Evolutionary conservation across 2,113 vertebrate genomes (phyloP), one percentile per base, ranked within the genome.

Genomic region (Ailurus styani): DNA sequence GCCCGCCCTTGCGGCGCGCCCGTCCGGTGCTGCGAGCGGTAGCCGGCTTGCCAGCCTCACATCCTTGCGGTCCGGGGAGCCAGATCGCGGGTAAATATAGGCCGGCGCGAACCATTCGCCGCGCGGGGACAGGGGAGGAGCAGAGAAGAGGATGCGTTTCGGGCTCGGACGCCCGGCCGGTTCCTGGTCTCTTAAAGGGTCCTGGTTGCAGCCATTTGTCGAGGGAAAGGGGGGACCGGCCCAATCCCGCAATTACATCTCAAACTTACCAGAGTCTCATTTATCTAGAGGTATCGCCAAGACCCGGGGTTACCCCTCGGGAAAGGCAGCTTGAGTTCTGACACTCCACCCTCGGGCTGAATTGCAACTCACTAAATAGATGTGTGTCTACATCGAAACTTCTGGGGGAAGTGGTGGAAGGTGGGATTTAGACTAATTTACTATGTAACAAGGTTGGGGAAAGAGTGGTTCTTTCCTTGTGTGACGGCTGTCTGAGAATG

Each of bases 81-180:
- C 27, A 21, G 90, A 95, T 83, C 91, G 55, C 64, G 42, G 92
- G 40, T 37, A 96, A n/a, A 98, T 99, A 99, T 99, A 99, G 97
- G 97, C 91, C 84, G 99, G 99, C 91, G 93, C 92, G 96, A 99
- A 99, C 99, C 99, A 99, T 98, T 98, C 82, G 96, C 93, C 12
- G 84, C 15, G n/a, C 62, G 27, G 78, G 94, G 86, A 96, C 94
- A 95, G 98, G 98, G 98, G 98, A 97, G 98, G 86, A 96, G 72
- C 97, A 20, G 60, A 75, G 78, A 62, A 68, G 81, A 86, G 83
- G 62, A 72, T 95, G 78, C 1, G 14, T 66, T 85, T 66, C 13
- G 37, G 55, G n/a, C 75, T 89, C 37, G 17, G 84, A 84, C 77
- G 54, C 93, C 88, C 21, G 86, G 64, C 64, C 10, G 45, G 85